These are phyloP conservation scores for Agrochola macilenta DNA, from an alignment of 2,888 invertebrate species.

Conservation along the genomic window DNA sequence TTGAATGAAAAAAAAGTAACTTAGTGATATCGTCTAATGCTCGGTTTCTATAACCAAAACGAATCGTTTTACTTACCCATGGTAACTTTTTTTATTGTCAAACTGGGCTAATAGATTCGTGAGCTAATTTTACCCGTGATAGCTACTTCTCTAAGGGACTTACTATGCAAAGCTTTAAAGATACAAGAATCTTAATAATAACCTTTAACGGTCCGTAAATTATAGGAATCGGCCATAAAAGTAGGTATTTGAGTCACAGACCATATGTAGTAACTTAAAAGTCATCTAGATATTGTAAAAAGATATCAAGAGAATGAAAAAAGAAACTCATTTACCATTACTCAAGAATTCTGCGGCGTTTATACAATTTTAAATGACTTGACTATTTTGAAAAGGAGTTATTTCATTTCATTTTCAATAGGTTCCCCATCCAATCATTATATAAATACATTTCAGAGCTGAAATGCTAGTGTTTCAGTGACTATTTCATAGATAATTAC, in stretches of 20 bases:
- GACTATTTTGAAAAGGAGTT: background rate
- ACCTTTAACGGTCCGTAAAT: too few relatives aligned
- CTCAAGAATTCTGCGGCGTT: background rate
- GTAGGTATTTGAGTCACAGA: background rate
- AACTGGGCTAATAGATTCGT: too few relatives aligned
- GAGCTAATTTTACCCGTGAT: too few relatives aligned
- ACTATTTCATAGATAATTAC: conserved; percentile 54
- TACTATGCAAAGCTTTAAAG: too few relatives aligned
- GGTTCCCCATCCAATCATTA: background rate
- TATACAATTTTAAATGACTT: background rate
- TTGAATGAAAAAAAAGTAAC: background rate
- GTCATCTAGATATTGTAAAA: background rate
- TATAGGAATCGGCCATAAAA: too few relatives aligned
- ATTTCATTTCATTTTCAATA: background rate
- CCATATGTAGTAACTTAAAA: background rate
- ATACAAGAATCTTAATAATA: too few relatives aligned
- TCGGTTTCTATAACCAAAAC: too few relatives aligned
- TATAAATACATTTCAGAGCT: conserved; percentile 15
- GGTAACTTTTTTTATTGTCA: too few relatives aligned
- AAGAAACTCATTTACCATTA: background rate
- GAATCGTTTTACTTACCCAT: too few relatives aligned
- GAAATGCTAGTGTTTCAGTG: conserved; percentile 21
- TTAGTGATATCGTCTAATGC: background rate
- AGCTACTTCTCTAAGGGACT: too few relatives aligned
- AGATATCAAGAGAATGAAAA: background rate